Percentiles rank a stretch among this genome's conserved stretches.
These are phyloP conservation scores for Danaus chrysippus DNA, from an alignment of 2,888 invertebrate species.

Conservation along the genomic window DNA sequence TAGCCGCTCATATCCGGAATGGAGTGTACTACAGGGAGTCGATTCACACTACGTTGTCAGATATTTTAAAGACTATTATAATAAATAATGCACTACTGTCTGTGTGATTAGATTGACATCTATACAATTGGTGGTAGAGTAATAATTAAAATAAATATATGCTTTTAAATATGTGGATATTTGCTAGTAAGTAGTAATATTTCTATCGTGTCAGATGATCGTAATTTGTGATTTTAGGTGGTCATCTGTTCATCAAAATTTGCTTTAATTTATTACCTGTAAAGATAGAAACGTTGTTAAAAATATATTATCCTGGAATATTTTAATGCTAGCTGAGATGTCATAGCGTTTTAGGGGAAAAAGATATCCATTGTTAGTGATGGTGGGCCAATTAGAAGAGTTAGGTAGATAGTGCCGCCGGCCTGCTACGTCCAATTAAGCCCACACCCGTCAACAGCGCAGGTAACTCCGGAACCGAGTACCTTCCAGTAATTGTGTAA, in stretches of 20 bases:
- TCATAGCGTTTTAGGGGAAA: slow-evolving; percentile 57
- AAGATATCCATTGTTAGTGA: slow-evolving; percentile 55
- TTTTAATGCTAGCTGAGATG: too few relatives aligned
- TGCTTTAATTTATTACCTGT: too few relatives aligned
- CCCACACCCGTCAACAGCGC: slow-evolving; percentile 49
- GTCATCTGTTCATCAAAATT: too few relatives aligned
- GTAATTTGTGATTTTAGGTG: too few relatives aligned
- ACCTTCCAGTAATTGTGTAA: slow-evolving; percentile 70
- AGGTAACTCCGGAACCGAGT: slow-evolving; percentile 42
- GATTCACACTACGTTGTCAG: slow-evolving; percentile 11
- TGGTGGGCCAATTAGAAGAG: slow-evolving; percentile 74
- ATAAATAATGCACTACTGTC: neutral
- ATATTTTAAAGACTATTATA: neutral
- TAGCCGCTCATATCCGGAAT: slow-evolving; percentile 70
- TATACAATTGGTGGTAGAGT: too few relatives aligned
- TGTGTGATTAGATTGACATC: too few relatives aligned
- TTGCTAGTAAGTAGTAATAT: too few relatives aligned
- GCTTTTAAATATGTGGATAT: too few relatives aligned
- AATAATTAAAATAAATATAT: too few relatives aligned
- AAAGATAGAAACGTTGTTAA: too few relatives aligned
- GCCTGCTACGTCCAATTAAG: slow-evolving; percentile 66
- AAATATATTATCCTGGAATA: too few relatives aligned
- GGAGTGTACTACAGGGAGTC: slow-evolving; percentile 47
- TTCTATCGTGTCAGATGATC: too few relatives aligned
- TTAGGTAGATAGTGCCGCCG: slow-evolving; percentile 50